These are phyloP conservation scores for Andinoacara biseriatus DNA, from an alignment of 2,113 vertebrate genomes.

Conservation along the genomic window DNA sequence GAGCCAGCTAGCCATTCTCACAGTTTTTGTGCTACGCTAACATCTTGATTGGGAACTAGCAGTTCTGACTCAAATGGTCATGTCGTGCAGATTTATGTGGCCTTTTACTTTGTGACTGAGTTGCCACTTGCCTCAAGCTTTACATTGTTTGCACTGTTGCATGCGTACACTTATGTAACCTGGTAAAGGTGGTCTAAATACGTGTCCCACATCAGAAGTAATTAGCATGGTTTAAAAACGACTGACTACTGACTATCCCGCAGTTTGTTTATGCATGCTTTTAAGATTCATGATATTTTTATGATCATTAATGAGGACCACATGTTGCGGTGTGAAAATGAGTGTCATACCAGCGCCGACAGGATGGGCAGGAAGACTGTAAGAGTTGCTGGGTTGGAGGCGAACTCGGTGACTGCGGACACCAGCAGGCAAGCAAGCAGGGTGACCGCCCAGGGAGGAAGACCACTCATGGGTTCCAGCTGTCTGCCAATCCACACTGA, in stretches of 20 bases:
- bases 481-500: slow-evolving; percentile 96
- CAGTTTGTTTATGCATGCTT: not conserved
- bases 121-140: not conserved
- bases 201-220: not conserved
- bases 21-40: no score
- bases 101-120: no score
- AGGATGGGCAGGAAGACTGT: slow-evolving; percentile 97
- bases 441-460: slow-evolving; percentile 93
- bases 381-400: slow-evolving; percentile 97
- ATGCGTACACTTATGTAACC: not conserved
- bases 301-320: not conserved
- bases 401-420: slow-evolving; percentile 95
- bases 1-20: no score
- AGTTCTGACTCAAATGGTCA: no score
- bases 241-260: not conserved
- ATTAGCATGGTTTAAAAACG: not conserved
- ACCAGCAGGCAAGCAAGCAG: slow-evolving; percentile 94
- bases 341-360: slow-evolving; percentile 88
- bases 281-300: not conserved
- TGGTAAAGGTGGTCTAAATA: not conserved
- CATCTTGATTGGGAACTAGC: no score
- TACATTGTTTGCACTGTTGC: not conserved
- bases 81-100: no score
- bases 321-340: not conserved
- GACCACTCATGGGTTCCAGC: slow-evolving; percentile 93